phyloP scores from a whole-genome alignment of 2,888 invertebrate genomes.

The Ceramica pisi region DNA sequence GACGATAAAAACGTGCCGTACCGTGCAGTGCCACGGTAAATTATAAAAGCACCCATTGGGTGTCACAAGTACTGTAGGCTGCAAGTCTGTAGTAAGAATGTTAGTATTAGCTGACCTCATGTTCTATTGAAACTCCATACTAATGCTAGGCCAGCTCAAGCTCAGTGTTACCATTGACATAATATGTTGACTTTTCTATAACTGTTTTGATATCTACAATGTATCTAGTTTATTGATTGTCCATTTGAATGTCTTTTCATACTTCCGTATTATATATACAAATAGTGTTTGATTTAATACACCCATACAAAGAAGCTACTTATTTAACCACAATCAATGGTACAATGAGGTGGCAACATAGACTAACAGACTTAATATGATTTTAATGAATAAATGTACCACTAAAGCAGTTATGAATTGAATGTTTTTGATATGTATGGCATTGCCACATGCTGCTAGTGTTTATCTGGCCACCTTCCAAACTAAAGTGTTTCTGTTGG shows the following conservation, averaged over 20 bases:
- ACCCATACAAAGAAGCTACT: conserved; percentile 1
- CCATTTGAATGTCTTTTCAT: conserved; percentile 10
- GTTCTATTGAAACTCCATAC: not conserved
- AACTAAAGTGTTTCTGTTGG: conserved; percentile 72
- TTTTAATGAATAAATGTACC: conserved; percentile 37
- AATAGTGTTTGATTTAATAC: conserved; percentile 14
- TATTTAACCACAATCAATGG: conserved; percentile 18
- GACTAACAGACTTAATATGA: not conserved
- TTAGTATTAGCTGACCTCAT: not conserved
- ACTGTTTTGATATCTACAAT: conserved; percentile 1
- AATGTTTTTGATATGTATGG: conserved; percentile 65
- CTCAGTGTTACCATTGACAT: not conserved
- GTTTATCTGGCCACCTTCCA: conserved; percentile 80
- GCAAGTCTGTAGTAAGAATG: not conserved
- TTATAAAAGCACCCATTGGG: too few relatives aligned
- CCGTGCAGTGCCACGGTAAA: too few relatives aligned
- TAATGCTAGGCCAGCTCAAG: not conserved
- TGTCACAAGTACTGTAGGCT: not conserved
- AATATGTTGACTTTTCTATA: not conserved
- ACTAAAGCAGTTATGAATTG: conserved; percentile 46
- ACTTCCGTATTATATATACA: conserved; percentile 1
- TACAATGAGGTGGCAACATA: conserved; percentile 24
- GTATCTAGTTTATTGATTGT: conserved; percentile 6
- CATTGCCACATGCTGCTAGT: conserved; percentile 65
- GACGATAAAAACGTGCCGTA: too few relatives aligned